Percentiles rank a stretch among this genome's conserved stretches.
Evolutionary conservation across 2,113 vertebrate genomes (phyloP).

Genomic region (Hippocampus mohnikei): DNA sequence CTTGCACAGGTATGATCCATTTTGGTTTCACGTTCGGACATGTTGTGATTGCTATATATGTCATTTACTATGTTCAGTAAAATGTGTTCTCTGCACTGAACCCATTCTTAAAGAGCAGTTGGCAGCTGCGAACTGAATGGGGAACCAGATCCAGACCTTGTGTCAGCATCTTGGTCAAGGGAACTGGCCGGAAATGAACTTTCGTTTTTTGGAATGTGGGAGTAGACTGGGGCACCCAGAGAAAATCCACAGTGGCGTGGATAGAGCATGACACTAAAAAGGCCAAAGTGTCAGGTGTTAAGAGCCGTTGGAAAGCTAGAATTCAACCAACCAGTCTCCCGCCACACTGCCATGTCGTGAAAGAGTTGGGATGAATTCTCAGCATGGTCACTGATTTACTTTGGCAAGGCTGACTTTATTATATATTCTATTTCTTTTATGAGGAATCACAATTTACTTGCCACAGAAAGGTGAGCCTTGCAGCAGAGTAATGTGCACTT

Average conservation of each 20-base stretch:
- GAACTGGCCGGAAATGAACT: background rate
- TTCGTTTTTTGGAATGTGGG: background rate
- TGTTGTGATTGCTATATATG: background rate
- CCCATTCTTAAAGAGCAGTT: background rate
- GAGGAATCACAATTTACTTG: background rate
- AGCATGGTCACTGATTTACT: background rate
- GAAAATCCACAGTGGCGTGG: background rate
- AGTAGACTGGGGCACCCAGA: background rate
- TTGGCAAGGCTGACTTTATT: background rate
- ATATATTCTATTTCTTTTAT: background rate
- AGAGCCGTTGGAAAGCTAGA: background rate
- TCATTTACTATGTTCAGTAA: background rate
- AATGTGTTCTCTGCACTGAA: background rate
- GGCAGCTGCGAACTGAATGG: background rate
- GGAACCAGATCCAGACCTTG: background rate
- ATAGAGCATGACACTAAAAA: background rate
- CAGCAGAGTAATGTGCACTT: background rate
- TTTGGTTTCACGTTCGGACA: background rate
- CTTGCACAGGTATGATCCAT: background rate
- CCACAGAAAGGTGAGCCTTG: background rate
- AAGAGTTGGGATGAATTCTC: background rate
- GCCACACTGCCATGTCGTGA: background rate
- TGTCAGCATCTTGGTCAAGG: conserved; percentile 1
- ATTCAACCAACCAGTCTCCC: background rate
- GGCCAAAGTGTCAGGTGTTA: background rate